Evolutionary conservation across 2,888 invertebrate genomes (phyloP).

Genomic region (Rhagonycha fulva): DNA sequence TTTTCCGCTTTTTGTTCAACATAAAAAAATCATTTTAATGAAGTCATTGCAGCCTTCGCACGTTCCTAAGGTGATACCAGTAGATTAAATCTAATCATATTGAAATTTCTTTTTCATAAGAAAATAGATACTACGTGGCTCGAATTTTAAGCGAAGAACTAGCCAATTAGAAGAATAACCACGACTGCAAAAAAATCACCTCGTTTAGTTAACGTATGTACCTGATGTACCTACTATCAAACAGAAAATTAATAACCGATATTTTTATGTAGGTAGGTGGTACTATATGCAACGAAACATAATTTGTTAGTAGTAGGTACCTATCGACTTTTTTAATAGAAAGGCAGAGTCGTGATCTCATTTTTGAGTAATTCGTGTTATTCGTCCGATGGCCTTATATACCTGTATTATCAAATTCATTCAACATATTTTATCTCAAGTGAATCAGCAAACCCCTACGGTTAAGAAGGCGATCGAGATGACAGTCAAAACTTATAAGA

Average conservation of each 20-base stretch:
- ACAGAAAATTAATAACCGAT: too few relatives aligned
- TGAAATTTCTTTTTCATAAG: background rate
- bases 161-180: background rate
- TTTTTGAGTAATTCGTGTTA: conserved; percentile 7
- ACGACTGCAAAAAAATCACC: too few relatives aligned
- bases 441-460: conserved; percentile 15
- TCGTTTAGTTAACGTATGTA: too few relatives aligned
- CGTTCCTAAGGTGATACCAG: background rate
- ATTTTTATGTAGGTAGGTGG: too few relatives aligned
- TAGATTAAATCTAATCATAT: background rate
- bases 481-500: conserved; percentile 12
- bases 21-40: conserved; percentile 5
- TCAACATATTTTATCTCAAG: conserved; percentile 15
- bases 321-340: background rate
- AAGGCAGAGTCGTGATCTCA: conserved; percentile 3
- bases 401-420: conserved; percentile 18
- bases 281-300: too few relatives aligned
- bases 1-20: conserved; percentile 10
- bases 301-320: too few relatives aligned
- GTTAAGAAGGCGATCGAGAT: conserved; percentile 11
- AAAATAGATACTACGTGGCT: background rate
- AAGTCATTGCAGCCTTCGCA: conserved; percentile 7
- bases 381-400: conserved; percentile 15
- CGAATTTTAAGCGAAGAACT: background rate
- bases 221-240: too few relatives aligned